Conservation (phyloP, 2,797 vertebrate genomes). For the Siniperca obscura region DNA sequence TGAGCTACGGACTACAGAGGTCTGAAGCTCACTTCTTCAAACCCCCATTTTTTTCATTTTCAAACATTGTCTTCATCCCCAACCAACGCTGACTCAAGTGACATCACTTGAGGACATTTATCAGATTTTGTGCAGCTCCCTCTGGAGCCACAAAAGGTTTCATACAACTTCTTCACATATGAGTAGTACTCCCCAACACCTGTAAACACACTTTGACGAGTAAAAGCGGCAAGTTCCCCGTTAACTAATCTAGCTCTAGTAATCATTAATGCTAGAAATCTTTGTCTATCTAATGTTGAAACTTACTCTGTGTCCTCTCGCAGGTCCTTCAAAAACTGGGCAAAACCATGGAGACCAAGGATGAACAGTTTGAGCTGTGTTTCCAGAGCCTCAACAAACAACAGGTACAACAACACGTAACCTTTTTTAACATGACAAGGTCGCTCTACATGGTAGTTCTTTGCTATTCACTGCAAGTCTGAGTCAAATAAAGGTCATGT, state of each 20-base stretch:
- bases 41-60: neutral
- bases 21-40: neutral
- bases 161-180: neutral
- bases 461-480: neutral
- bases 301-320: neutral
- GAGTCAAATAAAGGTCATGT: neutral
- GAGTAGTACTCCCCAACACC: neutral
- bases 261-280: neutral
- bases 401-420: slow-evolving; percentile 84
- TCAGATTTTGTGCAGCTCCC: neutral
- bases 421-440: neutral
- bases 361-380: slow-evolving; percentile 93
- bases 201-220: neutral
- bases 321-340: slow-evolving; percentile 97
- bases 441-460: neutral
- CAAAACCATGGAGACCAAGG: slow-evolving; percentile 95
- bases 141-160: neutral
- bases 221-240: neutral
- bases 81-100: too few relatives aligned
- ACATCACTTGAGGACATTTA: neutral
- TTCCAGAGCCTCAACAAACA: slow-evolving; percentile 91
- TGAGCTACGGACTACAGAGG: neutral
- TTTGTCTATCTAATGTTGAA: neutral
- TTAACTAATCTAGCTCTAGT: neutral
- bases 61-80: neutral